phyloP scores from a whole-genome alignment of 2,113 vertebrate species.

The Microcebus murinus region DNA sequence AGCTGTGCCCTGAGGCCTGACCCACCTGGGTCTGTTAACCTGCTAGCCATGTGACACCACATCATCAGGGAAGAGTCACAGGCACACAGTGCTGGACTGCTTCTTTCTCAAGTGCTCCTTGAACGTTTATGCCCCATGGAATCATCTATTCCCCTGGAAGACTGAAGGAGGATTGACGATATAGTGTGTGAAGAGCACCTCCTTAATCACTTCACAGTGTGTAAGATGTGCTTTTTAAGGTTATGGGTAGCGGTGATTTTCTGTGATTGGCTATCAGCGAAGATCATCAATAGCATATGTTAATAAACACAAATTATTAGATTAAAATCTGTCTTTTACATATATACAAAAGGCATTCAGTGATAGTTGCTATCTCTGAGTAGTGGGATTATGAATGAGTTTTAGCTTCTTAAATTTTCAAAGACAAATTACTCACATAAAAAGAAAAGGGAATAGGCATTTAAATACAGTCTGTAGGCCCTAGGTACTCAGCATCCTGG shows the following conservation, averaged over 20 bases:
- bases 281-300: background rate
- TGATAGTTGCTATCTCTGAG: background rate
- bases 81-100: background rate
- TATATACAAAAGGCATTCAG: background rate
- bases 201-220: background rate
- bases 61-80: background rate
- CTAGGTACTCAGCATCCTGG: background rate
- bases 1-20: background rate
- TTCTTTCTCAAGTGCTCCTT: background rate
- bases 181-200: background rate
- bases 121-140: background rate
- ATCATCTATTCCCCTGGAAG: background rate
- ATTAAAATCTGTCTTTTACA: background rate
- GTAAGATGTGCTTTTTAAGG: background rate
- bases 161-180: background rate
- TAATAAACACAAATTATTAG: slow-evolving; percentile 25
- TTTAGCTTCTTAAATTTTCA: slow-evolving; percentile 18
- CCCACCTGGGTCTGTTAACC: background rate
- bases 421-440: background rate
- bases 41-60: background rate
- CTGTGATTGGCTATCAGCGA: background rate
- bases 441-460: background rate
- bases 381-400: background rate
- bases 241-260: background rate
- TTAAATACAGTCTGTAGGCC: background rate